Conservation (phyloP, 2,797 vertebrate species). For the Sebastes hopkinsi region DNA sequence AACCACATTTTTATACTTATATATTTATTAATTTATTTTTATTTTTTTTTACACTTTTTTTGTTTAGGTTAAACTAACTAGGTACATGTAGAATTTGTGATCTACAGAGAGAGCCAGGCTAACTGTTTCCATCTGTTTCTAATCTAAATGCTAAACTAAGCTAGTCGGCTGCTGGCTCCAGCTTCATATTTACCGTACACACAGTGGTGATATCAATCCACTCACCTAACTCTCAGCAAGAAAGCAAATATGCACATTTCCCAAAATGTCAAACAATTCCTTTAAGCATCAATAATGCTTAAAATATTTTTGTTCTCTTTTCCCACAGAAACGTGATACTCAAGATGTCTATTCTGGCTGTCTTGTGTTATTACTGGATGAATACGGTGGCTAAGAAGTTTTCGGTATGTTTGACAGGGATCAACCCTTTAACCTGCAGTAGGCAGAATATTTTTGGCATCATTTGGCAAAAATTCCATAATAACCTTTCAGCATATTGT, state of each 20-base stretch:
- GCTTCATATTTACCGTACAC: neutral
- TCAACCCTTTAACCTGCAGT: neutral
- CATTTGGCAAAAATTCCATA: too few relatives aligned
- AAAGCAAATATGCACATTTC: neutral
- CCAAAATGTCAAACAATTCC: neutral
- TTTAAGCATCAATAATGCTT: neutral
- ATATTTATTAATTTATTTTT: neutral
- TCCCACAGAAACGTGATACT: constrained; percentile 87
- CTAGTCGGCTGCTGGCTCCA: neutral
- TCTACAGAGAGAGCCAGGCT: neutral
- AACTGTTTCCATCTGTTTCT: neutral
- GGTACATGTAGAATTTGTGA: neutral
- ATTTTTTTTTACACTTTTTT: neutral
- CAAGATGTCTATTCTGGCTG: constrained; percentile 90
- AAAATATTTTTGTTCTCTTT: neutral
- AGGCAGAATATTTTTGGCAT: too few relatives aligned
- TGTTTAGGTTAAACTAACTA: neutral
- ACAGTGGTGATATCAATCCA: neutral
- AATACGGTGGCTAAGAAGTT: constrained; percentile 66
- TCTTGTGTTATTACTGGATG: constrained; percentile 96
- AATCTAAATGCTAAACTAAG: neutral
- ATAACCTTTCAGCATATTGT: too few relatives aligned
- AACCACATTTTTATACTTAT: neutral
- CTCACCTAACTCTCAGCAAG: neutral
- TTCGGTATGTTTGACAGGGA: constrained; percentile 58